Base-by-base conservation (phyloP, 2,888 invertebrate species). In the Psococerastis gibbosa region DNA sequence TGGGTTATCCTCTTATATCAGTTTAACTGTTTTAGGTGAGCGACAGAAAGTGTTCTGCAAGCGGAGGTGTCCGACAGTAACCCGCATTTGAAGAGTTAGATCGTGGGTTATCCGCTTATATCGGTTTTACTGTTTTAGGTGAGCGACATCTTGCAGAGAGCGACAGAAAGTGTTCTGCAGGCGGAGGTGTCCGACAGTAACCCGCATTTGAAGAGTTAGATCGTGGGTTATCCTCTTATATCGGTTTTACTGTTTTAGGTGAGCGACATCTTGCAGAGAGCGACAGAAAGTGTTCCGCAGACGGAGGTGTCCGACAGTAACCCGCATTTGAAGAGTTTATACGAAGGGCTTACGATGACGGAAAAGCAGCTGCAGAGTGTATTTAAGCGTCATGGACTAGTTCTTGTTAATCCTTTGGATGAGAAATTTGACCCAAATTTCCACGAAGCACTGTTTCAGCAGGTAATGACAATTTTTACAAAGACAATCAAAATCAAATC, bases 401-500 rank as follows among this genome's bases (percentile, higher is more conserved):
- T 75, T 41, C 70, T 75, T n/a, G 75, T 97, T 18, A 78, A 85
- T 55, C 97, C 98, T 2, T 55, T 89, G 1, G 75, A 92, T 50
- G 83, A 92, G 56, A 91, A 91, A 59, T 98, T 98, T 62, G 80
- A 98, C 65, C 97, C 98, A 0, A 94, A 95, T 61, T 65, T 81
- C 42, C 97, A 98, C 55, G 95, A 98, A 63, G 97, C 38, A 20
- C 22, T 38, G n/a, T 38, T 38, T 20, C 38, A 38, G 20, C 38
- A 38, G 38, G 38, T 38, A 20, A 38, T 3, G 8, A n/a, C n/a
- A 6, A 6, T 33, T 32, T 44, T 38, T 44, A 15, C 16, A 42
- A 16, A 34, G 18, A 18, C 20, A 45, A 42, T 47, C 9, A 17
- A 34, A 4, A 44, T 9, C n/a, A n/a, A n/a, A n/a, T n/a, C n/a